These are phyloP conservation scores for Hoplostethus atlanticus DNA, from an alignment of 2,797 vertebrate genomes.

Conservation along the genomic window DNA sequence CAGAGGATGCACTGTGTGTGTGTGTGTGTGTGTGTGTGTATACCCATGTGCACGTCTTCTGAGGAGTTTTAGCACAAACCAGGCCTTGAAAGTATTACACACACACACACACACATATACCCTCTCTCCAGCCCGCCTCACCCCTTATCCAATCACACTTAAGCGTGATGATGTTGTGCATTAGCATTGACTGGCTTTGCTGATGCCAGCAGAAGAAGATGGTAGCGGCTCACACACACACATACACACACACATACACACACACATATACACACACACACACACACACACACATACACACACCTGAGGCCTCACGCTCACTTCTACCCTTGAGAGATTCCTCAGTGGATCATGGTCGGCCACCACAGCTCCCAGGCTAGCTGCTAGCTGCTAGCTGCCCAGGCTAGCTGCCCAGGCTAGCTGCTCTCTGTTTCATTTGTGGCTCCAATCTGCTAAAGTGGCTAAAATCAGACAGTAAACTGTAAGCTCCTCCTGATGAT, in stretches of 20 bases:
- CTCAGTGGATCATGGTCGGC: conserved; percentile 40
- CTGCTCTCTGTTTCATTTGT: too few relatives aligned
- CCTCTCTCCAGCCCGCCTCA: conserved; percentile 15
- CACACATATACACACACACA: neutral
- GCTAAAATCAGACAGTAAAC: too few relatives aligned
- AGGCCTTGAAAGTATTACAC: neutral
- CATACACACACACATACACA: conserved; percentile 5
- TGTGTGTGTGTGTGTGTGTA: conserved; percentile 12
- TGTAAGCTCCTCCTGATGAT: too few relatives aligned
- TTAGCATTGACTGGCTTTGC: conserved; percentile 75
- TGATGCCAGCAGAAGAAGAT: conserved; percentile 69
- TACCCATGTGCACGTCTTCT: neutral
- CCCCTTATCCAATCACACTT: conserved; percentile 78
- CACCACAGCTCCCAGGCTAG: too few relatives aligned
- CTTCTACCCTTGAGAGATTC: conserved; percentile 53
- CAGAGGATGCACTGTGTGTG: conserved; percentile 1
- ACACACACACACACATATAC: conserved; percentile 3
- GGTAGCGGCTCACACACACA: neutral
- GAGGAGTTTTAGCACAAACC: too few relatives aligned
- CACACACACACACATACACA: conserved; percentile 2
- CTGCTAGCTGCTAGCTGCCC: too few relatives aligned
- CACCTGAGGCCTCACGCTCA: conserved; percentile 5
- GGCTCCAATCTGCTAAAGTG: too few relatives aligned
- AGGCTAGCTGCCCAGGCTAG: too few relatives aligned
- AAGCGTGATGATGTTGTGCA: conserved; percentile 68